Percentiles rank a stretch among this genome's conserved stretches.
phyloP scores from a whole-genome alignment of 1,140 invertebrate species.

The Holcopasites calliopsidis region DNA sequence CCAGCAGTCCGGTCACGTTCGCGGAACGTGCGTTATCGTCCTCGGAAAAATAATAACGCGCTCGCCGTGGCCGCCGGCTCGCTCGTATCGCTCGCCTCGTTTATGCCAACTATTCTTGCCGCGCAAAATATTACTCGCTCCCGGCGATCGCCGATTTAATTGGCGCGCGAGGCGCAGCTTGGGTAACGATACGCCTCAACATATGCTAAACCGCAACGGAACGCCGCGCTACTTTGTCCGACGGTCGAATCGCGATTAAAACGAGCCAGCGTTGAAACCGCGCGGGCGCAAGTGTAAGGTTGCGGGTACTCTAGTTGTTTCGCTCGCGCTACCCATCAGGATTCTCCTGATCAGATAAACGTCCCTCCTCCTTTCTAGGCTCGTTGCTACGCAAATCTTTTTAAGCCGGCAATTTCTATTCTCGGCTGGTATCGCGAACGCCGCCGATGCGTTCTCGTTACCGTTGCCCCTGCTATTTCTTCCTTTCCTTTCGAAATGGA shows the following conservation, averaged over 20 bases:
- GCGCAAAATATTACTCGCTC: too few relatives aligned
- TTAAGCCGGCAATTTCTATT: not conserved
- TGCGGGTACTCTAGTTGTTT: too few relatives aligned
- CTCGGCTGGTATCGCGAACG: too few relatives aligned
- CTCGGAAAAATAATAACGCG: constrained; percentile 40
- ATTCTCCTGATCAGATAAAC: constrained; percentile 29
- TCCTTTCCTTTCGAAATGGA: not conserved
- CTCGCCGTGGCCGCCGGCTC: not conserved
- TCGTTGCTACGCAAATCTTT: constrained; percentile 2
- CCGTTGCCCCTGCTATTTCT: not conserved
- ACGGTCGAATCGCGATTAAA: constrained; percentile 19
- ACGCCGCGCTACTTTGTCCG: too few relatives aligned
- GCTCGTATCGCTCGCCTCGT: not conserved
- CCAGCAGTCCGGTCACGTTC: constrained; percentile 47
- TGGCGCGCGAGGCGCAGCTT: too few relatives aligned
- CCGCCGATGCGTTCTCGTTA: too few relatives aligned
- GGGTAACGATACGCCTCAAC: not conserved
- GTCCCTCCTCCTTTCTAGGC: constrained; percentile 14
- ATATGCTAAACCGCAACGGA: too few relatives aligned
- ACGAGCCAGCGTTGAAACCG: constrained; percentile 25
- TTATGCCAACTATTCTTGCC: not conserved
- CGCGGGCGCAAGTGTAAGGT: constrained; percentile 16
- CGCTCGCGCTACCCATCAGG: too few relatives aligned
- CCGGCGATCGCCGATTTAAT: too few relatives aligned
- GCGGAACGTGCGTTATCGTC: constrained; percentile 54